phyloP scores from a whole-genome alignment of 2,888 invertebrate species.

The Oscheius sp. region DNA sequence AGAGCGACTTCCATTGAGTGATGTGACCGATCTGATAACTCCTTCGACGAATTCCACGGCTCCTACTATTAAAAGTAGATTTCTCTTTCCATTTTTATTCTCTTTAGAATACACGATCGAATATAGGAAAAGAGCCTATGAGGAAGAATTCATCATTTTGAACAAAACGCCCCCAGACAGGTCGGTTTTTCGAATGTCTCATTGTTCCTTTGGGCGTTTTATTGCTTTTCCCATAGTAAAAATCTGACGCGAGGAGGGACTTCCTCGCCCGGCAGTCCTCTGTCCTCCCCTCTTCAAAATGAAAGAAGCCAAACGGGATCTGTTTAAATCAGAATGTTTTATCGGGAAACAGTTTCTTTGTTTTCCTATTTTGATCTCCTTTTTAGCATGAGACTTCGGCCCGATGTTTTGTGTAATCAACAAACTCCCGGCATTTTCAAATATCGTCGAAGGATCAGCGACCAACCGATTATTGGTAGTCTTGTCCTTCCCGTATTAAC shows the following conservation, averaged over 20 bases:
- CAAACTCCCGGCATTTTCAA: conserved; percentile 31
- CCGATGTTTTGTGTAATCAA: conserved; percentile 7
- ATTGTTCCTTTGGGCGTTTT: neutral
- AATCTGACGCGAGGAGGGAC: too few relatives aligned
- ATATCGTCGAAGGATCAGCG: conserved; percentile 26
- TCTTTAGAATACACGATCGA: neutral
- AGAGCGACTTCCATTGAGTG: neutral
- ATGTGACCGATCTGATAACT: neutral
- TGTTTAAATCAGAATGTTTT: too few relatives aligned
- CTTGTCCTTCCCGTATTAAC: neutral
- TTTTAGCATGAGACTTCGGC: conserved; percentile 21
- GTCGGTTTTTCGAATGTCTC: neutral
- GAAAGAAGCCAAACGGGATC: too few relatives aligned
- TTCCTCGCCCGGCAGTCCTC: too few relatives aligned
- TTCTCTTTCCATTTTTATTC: neutral
- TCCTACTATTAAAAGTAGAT: neutral
- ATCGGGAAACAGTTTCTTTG: neutral
- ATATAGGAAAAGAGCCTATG: neutral
- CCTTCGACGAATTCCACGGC: neutral
- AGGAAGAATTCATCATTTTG: neutral
- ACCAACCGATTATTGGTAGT: conserved; percentile 27
- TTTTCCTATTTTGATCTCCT: neutral
- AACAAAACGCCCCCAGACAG: conserved; percentile 1
- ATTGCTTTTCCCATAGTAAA: too few relatives aligned
- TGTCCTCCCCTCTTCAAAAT: too few relatives aligned